These are phyloP conservation scores for Noctua janthe DNA, from an alignment of 2,888 invertebrate species.

Conservation along the genomic window DNA sequence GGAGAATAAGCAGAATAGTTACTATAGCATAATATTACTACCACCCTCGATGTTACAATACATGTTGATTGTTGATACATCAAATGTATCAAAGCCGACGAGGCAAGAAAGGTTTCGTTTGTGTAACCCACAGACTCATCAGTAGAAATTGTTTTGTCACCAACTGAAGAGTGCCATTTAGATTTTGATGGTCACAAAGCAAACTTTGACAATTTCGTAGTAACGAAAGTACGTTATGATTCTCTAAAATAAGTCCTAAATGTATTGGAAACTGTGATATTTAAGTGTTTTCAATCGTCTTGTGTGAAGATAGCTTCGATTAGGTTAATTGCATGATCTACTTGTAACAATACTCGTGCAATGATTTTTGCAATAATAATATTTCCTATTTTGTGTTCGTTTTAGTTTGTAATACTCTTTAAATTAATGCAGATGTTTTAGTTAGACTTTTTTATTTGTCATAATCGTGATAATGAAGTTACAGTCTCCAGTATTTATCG, in stretches of 20 bases:
- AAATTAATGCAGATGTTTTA: slow-evolving; percentile 55
- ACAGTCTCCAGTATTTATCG: slow-evolving; percentile 70
- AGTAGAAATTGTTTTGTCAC: slow-evolving; percentile 86
- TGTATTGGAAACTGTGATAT: slow-evolving; percentile 90
- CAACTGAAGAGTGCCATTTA: slow-evolving; percentile 88
- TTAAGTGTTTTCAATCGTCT: slow-evolving; percentile 88
- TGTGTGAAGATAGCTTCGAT: slow-evolving; percentile 78
- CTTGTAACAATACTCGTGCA: slow-evolving; percentile 75
- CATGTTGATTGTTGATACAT: slow-evolving; percentile 66
- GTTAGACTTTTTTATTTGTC: slow-evolving; percentile 54
- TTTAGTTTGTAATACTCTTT: slow-evolving; percentile 75
- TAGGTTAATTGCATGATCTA: slow-evolving; percentile 73
- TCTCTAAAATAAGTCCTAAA: slow-evolving; percentile 76
- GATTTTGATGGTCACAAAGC: slow-evolving; percentile 88
- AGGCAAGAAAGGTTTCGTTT: slow-evolving; percentile 72
- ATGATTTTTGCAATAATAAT: slow-evolving; percentile 77
- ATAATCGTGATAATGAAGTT: slow-evolving; percentile 63
- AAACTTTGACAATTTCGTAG: slow-evolving; percentile 77
- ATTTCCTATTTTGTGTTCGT: slow-evolving; percentile 82
- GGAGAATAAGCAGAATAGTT: slow-evolving; percentile 89
- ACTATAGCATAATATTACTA: slow-evolving; percentile 72
- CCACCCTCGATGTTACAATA: slow-evolving; percentile 72
- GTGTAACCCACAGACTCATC: slow-evolving; percentile 67
- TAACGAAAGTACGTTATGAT: slow-evolving; percentile 69
- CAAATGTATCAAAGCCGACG: slow-evolving; percentile 75